Conservation (phyloP, 2,797 vertebrate species). For the Meriones psammophilus region DNA sequence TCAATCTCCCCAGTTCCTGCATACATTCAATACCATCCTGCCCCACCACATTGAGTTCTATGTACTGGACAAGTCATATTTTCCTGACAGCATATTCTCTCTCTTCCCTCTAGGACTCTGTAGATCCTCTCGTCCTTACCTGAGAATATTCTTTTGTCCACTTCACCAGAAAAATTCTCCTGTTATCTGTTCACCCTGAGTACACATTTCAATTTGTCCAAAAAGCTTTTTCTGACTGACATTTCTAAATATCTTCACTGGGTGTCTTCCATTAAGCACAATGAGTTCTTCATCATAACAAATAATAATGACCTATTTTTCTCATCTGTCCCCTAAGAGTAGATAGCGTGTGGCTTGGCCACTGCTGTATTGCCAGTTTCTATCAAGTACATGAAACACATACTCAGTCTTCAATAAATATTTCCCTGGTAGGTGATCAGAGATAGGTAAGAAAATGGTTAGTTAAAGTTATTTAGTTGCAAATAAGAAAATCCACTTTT, state of each 20-base stretch:
- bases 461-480: background rate
- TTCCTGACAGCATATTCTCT: background rate
- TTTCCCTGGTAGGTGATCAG: background rate
- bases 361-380: background rate
- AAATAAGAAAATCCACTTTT: background rate
- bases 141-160: background rate
- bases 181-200: background rate
- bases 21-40: background rate
- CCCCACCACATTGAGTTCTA: background rate
- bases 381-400: background rate
- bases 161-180: background rate
- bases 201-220: background rate
- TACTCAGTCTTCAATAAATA: background rate
- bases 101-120: background rate
- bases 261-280: background rate
- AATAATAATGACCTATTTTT: background rate
- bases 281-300: background rate
- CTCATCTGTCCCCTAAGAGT: background rate
- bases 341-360: background rate
- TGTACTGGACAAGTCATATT: background rate
- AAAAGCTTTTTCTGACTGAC: background rate
- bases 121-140: background rate
- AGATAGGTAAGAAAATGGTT: background rate
- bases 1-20: background rate
- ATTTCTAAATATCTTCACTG: conserved; percentile 1